Conservation (phyloP, 2,888 invertebrate genomes). For the Cremastinae sp. region DNA sequence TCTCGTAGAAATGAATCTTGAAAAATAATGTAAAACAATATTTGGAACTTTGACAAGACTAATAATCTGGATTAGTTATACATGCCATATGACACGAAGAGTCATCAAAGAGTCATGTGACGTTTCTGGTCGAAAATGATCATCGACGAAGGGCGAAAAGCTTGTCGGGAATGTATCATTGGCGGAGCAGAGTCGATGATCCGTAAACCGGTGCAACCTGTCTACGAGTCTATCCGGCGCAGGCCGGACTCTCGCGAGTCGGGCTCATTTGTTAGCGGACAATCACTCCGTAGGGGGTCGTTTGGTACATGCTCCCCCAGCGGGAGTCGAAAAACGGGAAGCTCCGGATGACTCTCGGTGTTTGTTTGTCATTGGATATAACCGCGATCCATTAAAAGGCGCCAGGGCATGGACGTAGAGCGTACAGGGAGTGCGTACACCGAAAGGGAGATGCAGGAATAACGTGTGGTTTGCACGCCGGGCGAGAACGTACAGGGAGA, state of each 20-base stretch:
- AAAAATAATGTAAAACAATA: too few species aligned
- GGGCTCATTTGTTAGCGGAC: conserved; percentile 65
- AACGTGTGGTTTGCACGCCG: conserved; percentile 17
- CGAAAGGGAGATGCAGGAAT: background rate
- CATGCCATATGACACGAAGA: too few species aligned
- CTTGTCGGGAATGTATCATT: conserved; percentile 29
- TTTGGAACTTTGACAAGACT: too few species aligned
- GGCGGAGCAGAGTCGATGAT: conserved; percentile 65
- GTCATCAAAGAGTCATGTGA: too few species aligned
- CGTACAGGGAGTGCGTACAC: conserved; percentile 34
- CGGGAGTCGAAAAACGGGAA: conserved; percentile 33
- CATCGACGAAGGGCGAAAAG: too few species aligned
- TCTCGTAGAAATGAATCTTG: too few species aligned
- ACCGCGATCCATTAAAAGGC: conserved; percentile 68
- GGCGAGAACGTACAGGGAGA: conserved; percentile 14
- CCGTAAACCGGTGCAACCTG: conserved; percentile 69
- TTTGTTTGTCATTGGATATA: conserved; percentile 69
- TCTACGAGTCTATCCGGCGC: conserved; percentile 51
- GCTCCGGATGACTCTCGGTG: conserved; percentile 35
- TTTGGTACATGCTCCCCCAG: conserved; percentile 60
- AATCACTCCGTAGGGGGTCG: conserved; percentile 72
- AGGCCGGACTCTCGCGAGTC: conserved; percentile 30
- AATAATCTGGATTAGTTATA: too few species aligned
- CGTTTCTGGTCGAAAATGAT: too few species aligned
- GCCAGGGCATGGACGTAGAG: conserved; percentile 32